Conservation (phyloP, 2,888 invertebrate species). For the Argyra leucocephala region DNA sequence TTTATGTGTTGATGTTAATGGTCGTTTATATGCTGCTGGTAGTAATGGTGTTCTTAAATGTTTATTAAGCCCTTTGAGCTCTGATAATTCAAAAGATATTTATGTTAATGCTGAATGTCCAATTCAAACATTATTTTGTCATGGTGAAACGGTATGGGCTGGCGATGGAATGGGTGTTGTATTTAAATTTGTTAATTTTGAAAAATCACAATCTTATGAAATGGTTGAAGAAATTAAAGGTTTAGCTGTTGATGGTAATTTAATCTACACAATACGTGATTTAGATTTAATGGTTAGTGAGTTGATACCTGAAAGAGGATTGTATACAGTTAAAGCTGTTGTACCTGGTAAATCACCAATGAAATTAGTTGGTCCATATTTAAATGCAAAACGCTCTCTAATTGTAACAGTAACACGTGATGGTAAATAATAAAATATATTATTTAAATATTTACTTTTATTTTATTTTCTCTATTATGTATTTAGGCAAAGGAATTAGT, state of each 20-base stretch:
- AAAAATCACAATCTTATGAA: conserved; percentile 40
- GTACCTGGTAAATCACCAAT: conserved; percentile 33
- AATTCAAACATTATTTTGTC: conserved; percentile 38
- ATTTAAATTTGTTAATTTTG: conserved; percentile 39
- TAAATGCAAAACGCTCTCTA: conserved; percentile 31
- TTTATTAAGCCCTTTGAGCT: conserved; percentile 34
- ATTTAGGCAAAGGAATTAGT: conserved; percentile 27
- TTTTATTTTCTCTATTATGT: too few species aligned
- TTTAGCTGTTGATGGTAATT: conserved; percentile 34
- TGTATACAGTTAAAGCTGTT: conserved; percentile 27
- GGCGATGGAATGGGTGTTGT: conserved; percentile 43
- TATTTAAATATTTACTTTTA: too few species aligned
- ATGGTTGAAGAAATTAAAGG: conserved; percentile 42
- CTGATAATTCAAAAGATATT: conserved; percentile 29
- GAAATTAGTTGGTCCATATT: conserved; percentile 34
- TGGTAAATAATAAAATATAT: conserved; percentile 23
- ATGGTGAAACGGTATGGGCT: conserved; percentile 36
- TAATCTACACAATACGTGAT: conserved; percentile 40
- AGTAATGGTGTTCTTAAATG: conserved; percentile 41
- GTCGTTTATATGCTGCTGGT: conserved; percentile 41
- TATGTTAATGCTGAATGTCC: conserved; percentile 31
- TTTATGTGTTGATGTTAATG: conserved; percentile 34
- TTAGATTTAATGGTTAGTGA: conserved; percentile 39
- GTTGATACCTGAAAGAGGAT: conserved; percentile 34
- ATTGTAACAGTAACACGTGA: conserved; percentile 37